A percentile compares a stretch with the other conserved stretches of the same genome.
Evolutionary conservation across 2,888 invertebrate genomes (phyloP).

Genomic region (Philaethria dido): DNA sequence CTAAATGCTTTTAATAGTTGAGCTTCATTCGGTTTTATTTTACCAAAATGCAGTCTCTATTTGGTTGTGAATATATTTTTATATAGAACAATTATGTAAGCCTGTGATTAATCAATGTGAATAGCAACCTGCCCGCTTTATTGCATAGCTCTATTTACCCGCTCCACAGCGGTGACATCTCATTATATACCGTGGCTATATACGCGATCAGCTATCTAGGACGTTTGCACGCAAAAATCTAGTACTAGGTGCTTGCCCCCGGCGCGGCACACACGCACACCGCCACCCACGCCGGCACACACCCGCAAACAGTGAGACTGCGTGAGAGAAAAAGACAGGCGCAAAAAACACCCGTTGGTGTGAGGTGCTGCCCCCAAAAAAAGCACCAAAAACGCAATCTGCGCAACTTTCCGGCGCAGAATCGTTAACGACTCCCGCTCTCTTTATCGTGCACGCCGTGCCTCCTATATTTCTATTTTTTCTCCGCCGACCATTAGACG

Average conservation of each 20-base stretch:
- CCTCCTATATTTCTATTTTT: conserved; percentile 84
- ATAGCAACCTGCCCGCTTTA: conserved; percentile 69
- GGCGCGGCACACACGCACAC: conserved; percentile 49
- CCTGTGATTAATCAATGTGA: conserved; percentile 78
- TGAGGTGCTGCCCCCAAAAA: conserved; percentile 83
- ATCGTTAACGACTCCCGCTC: conserved; percentile 84
- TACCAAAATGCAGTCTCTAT: conserved; percentile 45
- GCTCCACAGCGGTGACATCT: conserved; percentile 74
- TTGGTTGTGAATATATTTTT: conserved; percentile 49
- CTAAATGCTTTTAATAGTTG: conserved; percentile 41
- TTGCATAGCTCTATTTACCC: conserved; percentile 73
- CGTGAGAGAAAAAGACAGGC: conserved; percentile 80
- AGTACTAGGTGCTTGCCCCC: conserved; percentile 78
- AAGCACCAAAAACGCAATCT: conserved; percentile 85
- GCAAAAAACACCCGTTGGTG: conserved; percentile 81
- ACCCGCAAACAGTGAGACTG: conserved; percentile 64
- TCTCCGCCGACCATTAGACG: conserved; percentile 76
- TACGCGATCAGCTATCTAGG: conserved; percentile 74
- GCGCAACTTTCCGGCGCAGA: conserved; percentile 85
- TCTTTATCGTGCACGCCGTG: conserved; percentile 82
- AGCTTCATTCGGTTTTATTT: conserved; percentile 43
- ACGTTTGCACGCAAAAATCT: conserved; percentile 81
- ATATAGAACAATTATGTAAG: conserved; percentile 57
- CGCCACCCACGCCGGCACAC: conserved; percentile 53
- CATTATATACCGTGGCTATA: conserved; percentile 73